These are phyloP conservation scores for Leptodactylus fuscus DNA, from an alignment of 2,113 vertebrate genomes.

Conservation along the genomic window DNA sequence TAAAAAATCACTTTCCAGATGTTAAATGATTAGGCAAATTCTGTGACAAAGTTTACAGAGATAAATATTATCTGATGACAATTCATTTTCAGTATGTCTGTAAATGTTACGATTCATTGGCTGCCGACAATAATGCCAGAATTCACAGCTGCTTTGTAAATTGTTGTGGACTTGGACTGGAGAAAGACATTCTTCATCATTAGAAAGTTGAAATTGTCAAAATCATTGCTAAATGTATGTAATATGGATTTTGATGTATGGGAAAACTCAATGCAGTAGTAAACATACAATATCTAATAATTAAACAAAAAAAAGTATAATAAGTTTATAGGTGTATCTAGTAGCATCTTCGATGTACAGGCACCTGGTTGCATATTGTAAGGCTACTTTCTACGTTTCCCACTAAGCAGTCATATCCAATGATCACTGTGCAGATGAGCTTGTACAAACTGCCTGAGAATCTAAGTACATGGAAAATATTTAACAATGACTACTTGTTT, in stretches of 20 bases:
- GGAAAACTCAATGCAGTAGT: not conserved
- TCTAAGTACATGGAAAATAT: too few relatives aligned
- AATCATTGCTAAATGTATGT: not conserved
- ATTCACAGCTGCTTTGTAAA: conserved; percentile 31
- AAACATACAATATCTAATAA: too few relatives aligned
- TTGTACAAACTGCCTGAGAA: too few relatives aligned
- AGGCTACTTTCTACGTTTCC: not conserved
- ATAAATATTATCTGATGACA: conserved; percentile 43
- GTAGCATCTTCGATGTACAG: not conserved
- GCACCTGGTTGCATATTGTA: not conserved
- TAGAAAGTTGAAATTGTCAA: conserved; percentile 14
- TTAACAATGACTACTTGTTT: too few relatives aligned
- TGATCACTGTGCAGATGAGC: not conserved
- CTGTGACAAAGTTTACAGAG: conserved; percentile 35
- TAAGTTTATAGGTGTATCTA: not conserved
- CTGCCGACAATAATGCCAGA: conserved; percentile 30
- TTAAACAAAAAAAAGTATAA: not conserved
- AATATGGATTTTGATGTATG: not conserved
- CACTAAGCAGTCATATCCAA: not conserved
- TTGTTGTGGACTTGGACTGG: conserved; percentile 29
- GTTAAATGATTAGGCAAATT: conserved; percentile 34
- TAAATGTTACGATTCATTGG: conserved; percentile 40
- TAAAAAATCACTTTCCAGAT: not conserved
- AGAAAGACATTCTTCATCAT: conserved; percentile 41
- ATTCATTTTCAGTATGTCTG: conserved; percentile 24